Evolutionary conservation across 2,888 invertebrate genomes (phyloP), one percentile per base, ranked within the genome.

Genomic region (Zaprionus bogoriensis): DNA sequence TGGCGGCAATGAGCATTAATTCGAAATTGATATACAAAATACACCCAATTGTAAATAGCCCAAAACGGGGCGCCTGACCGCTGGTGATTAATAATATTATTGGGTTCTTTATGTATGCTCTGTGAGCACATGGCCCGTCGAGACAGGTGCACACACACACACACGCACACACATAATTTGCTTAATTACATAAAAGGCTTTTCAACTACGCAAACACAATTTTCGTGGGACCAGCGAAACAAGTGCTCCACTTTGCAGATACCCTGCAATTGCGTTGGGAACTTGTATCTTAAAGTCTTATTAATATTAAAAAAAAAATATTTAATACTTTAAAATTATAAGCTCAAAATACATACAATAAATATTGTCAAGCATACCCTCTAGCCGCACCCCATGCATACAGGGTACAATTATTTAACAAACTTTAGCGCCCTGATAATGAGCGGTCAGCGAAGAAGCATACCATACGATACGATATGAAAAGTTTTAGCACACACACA

Each of bases 121-220:
- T 55, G 32, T 14, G 9, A 32, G 36, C 77, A 68, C 58, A 64
- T 50, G 54, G 10, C 53, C 12, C 9, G 38, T 54, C 17, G 44
- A 39, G 23, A 36, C 23, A 28, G 28, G 10, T 20, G n/a, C n/a
- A n/a, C n/a, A n/a, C n/a, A n/a, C n/a, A n/a, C n/a, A n/a, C n/a
- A n/a, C n/a, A n/a, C n/a, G n/a, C n/a, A n/a, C n/a, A n/a, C n/a
- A 55, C 9, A 47, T 41, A 36, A 54, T 58, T 59, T 44, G 38
- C 42, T 44, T 62, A 55, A 50, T 74, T 62, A 71, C 60, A 74
- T 74, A 68, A 74, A 59, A 46, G 52, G 52, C 14, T 48, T 27
- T 67, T 41, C 4, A 23, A 58, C 3, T 19, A 20, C 5, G 20
- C 19, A 39, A 5, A 36, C 42, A 58, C 38, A 36, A 51, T 61